Evolutionary conservation across 2,888 invertebrate genomes (phyloP).

Genomic region (Carcina quercana): DNA sequence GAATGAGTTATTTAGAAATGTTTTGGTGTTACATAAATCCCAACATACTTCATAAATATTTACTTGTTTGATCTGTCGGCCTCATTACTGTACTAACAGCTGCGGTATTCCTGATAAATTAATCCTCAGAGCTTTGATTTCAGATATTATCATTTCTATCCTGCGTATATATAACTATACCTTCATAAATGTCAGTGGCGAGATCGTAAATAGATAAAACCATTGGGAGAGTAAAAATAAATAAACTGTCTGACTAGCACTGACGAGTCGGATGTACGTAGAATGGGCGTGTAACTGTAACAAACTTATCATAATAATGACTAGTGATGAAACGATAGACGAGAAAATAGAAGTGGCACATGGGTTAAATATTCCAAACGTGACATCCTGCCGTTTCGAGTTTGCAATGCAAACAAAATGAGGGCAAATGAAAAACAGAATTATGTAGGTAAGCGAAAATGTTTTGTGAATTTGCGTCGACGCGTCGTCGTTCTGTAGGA

Average conservation of each 20-base stretch:
- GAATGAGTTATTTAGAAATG: too few relatives aligned
- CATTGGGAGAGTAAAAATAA: slow-evolving; percentile 35
- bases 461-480: neutral
- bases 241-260: slow-evolving; percentile 20
- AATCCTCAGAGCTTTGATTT: too few relatives aligned
- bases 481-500: too few relatives aligned
- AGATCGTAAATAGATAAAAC: too few relatives aligned
- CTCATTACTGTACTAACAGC: too few relatives aligned
- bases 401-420: neutral
- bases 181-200: slow-evolving; percentile 22
- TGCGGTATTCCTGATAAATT: too few relatives aligned
- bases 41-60: too few relatives aligned
- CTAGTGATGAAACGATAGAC: slow-evolving; percentile 15
- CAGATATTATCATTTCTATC: too few relatives aligned
- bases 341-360: slow-evolving; percentile 9
- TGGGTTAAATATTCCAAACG: slow-evolving; percentile 10
- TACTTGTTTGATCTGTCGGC: too few relatives aligned
- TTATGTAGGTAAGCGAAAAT: slow-evolving; percentile 1
- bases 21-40: too few relatives aligned
- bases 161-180: slow-evolving; percentile 1
- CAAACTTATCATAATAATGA: slow-evolving; percentile 25
- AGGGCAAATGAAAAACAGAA: neutral
- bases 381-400: slow-evolving; percentile 2
- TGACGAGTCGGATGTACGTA: slow-evolving; percentile 22
- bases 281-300: slow-evolving; percentile 18